phyloP scores from a whole-genome alignment of 2,113 vertebrate genomes.

The Anguilla rostrata region DNA sequence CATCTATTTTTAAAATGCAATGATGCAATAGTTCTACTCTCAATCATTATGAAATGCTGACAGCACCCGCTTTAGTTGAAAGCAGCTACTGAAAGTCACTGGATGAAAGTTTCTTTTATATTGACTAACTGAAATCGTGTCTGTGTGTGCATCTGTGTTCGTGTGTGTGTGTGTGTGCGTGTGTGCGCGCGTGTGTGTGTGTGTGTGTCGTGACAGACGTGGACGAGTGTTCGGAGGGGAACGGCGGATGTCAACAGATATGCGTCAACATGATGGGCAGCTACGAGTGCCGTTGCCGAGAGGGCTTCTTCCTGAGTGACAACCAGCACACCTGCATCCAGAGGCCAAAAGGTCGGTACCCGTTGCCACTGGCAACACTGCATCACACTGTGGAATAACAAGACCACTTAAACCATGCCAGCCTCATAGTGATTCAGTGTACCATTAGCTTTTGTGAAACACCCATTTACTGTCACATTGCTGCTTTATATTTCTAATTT shows the following conservation, averaged over 20 bases:
- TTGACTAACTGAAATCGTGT: not conserved
- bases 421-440: not conserved
- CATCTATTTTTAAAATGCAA: too few species aligned
- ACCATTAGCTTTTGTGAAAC: not conserved
- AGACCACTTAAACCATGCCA: not conserved
- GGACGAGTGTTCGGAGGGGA: slow-evolving; percentile 92
- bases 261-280: slow-evolving; percentile 99
- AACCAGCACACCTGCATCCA: slow-evolving; percentile 99
- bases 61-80: too few species aligned
- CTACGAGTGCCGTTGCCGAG: slow-evolving; percentile 93
- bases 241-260: slow-evolving; percentile 94
- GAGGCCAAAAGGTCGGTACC: slow-evolving; percentile 85
- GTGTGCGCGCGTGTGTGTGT: slow-evolving; percentile 33
- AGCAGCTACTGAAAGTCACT: too few species aligned
- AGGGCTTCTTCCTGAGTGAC: slow-evolving; percentile 97
- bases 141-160: slow-evolving; percentile 25
- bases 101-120: too few species aligned
- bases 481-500: not conserved
- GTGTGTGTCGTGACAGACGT: slow-evolving; percentile 73
- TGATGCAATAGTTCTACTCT: too few species aligned
- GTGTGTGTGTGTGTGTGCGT: slow-evolving; percentile 15
- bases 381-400: not conserved
- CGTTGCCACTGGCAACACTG: not conserved
- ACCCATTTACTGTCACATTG: not conserved
- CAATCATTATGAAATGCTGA: too few species aligned